Evolutionary conservation across 2,888 invertebrate species (phyloP).

Genomic region (Pollenia angustigena): DNA sequence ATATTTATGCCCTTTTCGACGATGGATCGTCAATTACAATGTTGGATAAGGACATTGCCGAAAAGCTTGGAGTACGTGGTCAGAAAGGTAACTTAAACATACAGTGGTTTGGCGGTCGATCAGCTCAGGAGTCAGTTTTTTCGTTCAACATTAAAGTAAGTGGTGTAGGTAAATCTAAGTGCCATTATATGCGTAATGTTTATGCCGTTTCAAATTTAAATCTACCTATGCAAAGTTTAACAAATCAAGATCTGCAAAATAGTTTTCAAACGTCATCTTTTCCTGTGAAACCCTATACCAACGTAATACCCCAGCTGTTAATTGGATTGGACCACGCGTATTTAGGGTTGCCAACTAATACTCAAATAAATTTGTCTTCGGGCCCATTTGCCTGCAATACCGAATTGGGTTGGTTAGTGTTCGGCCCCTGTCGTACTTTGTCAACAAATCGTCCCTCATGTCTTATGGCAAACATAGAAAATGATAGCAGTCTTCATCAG

Average conservation of each 20-base stretch:
- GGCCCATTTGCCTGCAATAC: conserved; percentile 69
- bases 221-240: conserved; percentile 52
- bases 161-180: conserved; percentile 13
- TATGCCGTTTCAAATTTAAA: conserved; percentile 54
- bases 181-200: conserved; percentile 34
- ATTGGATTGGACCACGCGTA: conserved; percentile 23
- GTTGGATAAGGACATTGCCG: conserved; percentile 36
- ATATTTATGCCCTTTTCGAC: conserved; percentile 34
- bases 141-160: too few species aligned
- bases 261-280: conserved; percentile 8
- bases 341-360: conserved; percentile 37
- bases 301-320: not conserved
- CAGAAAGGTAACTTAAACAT: conserved; percentile 16
- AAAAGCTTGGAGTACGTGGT: conserved; percentile 20
- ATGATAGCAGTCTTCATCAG: not conserved
- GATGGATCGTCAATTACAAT: conserved; percentile 32
- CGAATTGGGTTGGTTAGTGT: conserved; percentile 66
- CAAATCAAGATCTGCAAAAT: conserved; percentile 3
- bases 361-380: not conserved
- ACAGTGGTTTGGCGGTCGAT: conserved; percentile 40
- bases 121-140: conserved; percentile 26
- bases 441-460: not conserved
- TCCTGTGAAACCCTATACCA: conserved; percentile 6
- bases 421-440: conserved; percentile 20
- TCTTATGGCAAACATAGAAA: not conserved